Percentiles rank a stretch among this genome's conserved stretches.
These are phyloP conservation scores for Leptobrachium leishanense DNA, from an alignment of 2,113 vertebrate genomes.

Conservation along the genomic window DNA sequence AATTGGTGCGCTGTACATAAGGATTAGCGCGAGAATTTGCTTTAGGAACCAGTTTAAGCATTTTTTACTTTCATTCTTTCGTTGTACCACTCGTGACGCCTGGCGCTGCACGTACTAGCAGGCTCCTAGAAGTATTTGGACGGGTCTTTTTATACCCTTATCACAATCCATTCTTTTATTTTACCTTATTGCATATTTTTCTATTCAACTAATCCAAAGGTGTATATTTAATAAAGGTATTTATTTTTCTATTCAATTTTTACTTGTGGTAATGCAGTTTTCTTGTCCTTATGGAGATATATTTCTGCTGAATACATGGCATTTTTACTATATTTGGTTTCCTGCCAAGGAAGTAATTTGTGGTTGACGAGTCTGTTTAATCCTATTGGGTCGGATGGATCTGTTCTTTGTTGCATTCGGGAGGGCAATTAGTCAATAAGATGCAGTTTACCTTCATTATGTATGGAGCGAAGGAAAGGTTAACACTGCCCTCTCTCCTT, in stretches of 20 bases:
- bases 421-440: slow-evolving; percentile 4
- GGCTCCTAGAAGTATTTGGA: too few species aligned
- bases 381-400: not conserved
- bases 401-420: slow-evolving; percentile 1
- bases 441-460: slow-evolving; percentile 18
- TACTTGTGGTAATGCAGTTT: not conserved
- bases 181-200: too few species aligned
- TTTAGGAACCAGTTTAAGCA: too few species aligned
- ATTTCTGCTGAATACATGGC: not conserved
- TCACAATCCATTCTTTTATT: too few species aligned
- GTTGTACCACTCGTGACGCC: too few species aligned
- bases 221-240: too few species aligned
- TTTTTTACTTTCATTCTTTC: too few species aligned
- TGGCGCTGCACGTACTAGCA: too few species aligned
- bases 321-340: not conserved
- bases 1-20: too few species aligned
- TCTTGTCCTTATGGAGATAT: not conserved
- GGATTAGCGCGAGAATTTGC: too few species aligned
- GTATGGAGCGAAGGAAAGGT: slow-evolving; percentile 8
- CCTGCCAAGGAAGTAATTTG: not conserved
- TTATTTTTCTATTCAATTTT: not conserved
- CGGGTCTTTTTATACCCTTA: too few species aligned
- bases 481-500: not conserved
- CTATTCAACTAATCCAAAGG: too few species aligned
- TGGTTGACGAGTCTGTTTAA: slow-evolving; percentile 1